These are phyloP conservation scores for Melanotaenia parkinsoni DNA, from an alignment of 2,797 vertebrate species.

Conservation along the genomic window DNA sequence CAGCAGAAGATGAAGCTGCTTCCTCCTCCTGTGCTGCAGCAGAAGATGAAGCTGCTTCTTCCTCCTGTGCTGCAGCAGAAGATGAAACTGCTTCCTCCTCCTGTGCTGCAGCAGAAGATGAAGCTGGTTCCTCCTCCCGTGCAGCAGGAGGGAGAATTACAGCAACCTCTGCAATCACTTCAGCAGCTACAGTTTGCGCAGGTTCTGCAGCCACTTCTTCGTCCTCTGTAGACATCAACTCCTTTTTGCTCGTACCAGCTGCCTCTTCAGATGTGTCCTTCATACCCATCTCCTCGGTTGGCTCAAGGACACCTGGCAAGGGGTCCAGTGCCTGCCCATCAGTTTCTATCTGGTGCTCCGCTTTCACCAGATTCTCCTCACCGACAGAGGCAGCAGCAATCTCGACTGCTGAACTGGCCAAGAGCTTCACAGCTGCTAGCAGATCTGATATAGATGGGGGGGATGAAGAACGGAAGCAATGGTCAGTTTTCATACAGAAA, in stretches of 20 bases:
- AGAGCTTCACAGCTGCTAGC: constrained; percentile 61
- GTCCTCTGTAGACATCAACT: constrained; percentile 29
- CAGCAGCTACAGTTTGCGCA: constrained; percentile 15
- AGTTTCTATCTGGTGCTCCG: constrained; percentile 43
- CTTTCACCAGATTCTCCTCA: constrained; percentile 42
- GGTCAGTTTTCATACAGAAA: background rate
- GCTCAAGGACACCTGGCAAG: background rate
- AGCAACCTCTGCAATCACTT: constrained; percentile 20
- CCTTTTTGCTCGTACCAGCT: constrained; percentile 3
- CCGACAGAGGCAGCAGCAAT: constrained; percentile 74
- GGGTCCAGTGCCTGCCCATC: constrained; percentile 12
- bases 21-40: constrained; percentile 13
- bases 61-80: background rate
- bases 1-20: constrained; percentile 6
- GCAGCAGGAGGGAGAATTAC: constrained; percentile 11
- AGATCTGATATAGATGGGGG: constrained; percentile 45
- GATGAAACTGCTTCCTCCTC: constrained; percentile 13
- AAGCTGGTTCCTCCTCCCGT: background rate
- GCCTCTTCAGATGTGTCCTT: constrained; percentile 26
- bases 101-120: background rate
- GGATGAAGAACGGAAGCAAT: background rate
- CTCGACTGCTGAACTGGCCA: constrained; percentile 57
- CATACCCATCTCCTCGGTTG: background rate
- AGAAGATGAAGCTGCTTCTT: too few relatives aligned
- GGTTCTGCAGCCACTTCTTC: constrained; percentile 33